Percentiles rank a stretch among this genome's conserved stretches.
These are phyloP conservation scores for Sphaerodactylus townsendi DNA, from an alignment of 2,113 vertebrate genomes.

Conservation along the genomic window DNA sequence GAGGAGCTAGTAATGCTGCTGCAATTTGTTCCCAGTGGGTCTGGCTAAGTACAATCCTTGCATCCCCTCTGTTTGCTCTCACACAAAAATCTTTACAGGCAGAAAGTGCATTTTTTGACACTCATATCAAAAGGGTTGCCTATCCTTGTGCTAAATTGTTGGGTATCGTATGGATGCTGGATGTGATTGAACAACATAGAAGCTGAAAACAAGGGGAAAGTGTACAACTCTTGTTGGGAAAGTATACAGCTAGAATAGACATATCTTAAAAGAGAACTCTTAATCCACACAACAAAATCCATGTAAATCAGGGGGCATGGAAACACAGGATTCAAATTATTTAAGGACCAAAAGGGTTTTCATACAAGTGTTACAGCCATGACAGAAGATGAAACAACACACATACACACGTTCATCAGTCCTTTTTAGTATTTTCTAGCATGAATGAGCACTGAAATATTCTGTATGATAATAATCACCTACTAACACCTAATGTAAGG, in stretches of 20 bases:
- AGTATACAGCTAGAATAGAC: background rate
- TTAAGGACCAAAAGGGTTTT: background rate
- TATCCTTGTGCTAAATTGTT: too few species aligned
- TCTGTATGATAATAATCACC: conserved; percentile 19
- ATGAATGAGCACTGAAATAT: conserved; percentile 15
- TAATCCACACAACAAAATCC: background rate
- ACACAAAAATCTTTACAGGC: too few species aligned
- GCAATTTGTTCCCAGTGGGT: too few species aligned
- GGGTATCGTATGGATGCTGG: background rate
- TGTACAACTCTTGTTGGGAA: fast-evolving
- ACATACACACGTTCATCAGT: background rate
- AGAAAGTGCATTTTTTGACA: too few species aligned
- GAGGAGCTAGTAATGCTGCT: too few species aligned
- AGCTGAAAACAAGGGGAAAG: background rate
- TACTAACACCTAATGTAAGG: conserved; percentile 14
- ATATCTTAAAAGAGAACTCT: background rate
- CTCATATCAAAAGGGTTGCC: too few species aligned
- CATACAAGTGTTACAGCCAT: background rate
- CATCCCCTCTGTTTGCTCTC: too few species aligned
- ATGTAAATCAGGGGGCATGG: background rate
- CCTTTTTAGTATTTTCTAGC: conserved; percentile 27
- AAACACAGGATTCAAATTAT: background rate
- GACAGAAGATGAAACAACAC: background rate
- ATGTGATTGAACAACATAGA: background rate
- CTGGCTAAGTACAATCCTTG: too few species aligned